phyloP scores from a whole-genome alignment of 2,113 vertebrate species.

The Desmodus rotundus region DNA sequence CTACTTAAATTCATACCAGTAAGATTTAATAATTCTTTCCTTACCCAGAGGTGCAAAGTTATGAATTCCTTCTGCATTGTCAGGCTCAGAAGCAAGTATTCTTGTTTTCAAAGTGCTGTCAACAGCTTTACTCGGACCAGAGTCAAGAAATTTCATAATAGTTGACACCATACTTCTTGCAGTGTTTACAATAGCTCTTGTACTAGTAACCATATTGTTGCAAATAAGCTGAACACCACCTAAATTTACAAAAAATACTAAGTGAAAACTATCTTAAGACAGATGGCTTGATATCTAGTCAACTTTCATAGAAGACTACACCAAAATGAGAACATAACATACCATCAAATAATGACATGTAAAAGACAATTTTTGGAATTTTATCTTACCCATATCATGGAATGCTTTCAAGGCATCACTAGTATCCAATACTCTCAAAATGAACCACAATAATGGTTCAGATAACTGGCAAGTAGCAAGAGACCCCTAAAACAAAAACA shows the following conservation, averaged over 20 bases:
- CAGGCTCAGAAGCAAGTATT: constrained; percentile 96
- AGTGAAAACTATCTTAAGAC: background rate
- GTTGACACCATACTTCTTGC: constrained; percentile 99
- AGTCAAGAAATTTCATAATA: constrained; percentile 99
- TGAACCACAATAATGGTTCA: constrained; percentile 97
- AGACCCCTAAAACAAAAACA: constrained; percentile 86
- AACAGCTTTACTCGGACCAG: constrained; percentile 91
- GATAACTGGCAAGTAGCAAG: constrained; percentile 98
- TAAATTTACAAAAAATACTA: constrained; percentile 67
- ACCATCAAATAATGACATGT: background rate
- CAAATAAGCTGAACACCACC: constrained; percentile 98
- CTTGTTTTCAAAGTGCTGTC: constrained; percentile 95
- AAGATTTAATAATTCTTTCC: constrained; percentile 1
- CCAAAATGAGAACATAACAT: background rate
- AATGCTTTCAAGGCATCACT: constrained; percentile 98
- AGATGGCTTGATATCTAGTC: background rate
- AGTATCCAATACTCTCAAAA: constrained; percentile 96
- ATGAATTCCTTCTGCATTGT: constrained; percentile 98
- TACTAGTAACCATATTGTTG: constrained; percentile 99
- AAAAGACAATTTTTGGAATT: background rate
- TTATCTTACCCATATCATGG: constrained; percentile 95
- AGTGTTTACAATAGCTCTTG: constrained; percentile 98
- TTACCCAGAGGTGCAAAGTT: constrained; percentile 97
- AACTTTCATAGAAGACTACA: background rate
- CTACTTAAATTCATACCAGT: background rate